These are phyloP conservation scores for Drosophila biarmipes DNA, from an alignment of 1,140 invertebrate species.

Conservation along the genomic window DNA sequence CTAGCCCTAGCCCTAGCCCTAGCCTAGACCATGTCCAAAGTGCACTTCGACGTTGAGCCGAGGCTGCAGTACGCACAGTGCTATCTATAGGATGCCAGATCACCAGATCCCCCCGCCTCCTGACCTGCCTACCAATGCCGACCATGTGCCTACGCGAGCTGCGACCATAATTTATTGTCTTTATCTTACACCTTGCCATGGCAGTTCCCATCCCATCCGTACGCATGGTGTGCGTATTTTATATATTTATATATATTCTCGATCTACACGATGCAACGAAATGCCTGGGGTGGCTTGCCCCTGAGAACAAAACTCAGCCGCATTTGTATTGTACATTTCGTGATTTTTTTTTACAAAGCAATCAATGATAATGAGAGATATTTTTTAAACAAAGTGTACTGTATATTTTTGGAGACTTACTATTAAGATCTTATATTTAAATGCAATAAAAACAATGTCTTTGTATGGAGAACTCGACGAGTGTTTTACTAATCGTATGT, in stretches of 20 bases:
- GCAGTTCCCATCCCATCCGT: slow-evolving; percentile 9
- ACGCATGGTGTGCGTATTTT: slow-evolving; percentile 24
- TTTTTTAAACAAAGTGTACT: slow-evolving; percentile 15
- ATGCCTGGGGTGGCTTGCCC: background rate
- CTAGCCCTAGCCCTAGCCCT: slow-evolving; percentile 35
- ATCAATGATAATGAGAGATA: slow-evolving; percentile 9
- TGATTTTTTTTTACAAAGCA: slow-evolving; percentile 11
- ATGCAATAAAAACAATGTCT: slow-evolving; percentile 34
- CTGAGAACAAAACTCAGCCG: slow-evolving; percentile 24
- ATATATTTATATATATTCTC: slow-evolving; percentile 13
- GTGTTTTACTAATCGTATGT: background rate
- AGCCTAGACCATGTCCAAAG: slow-evolving; percentile 46
- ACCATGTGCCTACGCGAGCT: slow-evolving; percentile 15
- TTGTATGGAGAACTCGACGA: slow-evolving; percentile 7
- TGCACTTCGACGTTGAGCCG: slow-evolving; percentile 26
- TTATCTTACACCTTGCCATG: slow-evolving; percentile 30
- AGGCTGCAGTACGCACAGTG: slow-evolving; percentile 18
- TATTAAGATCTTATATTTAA: slow-evolving; percentile 31
- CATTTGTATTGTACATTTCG: slow-evolving; percentile 33
- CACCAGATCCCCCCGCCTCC: too few relatives aligned
- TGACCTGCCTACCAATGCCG: background rate
- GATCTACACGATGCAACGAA: slow-evolving; percentile 40
- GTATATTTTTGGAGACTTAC: slow-evolving; percentile 41
- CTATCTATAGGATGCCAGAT: background rate
- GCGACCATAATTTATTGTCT: slow-evolving; percentile 27